Percentiles rank a stretch among this genome's conserved stretches.
These are phyloP conservation scores for Pollenia angustigena DNA, from an alignment of 2,888 invertebrate genomes.

Conservation along the genomic window DNA sequence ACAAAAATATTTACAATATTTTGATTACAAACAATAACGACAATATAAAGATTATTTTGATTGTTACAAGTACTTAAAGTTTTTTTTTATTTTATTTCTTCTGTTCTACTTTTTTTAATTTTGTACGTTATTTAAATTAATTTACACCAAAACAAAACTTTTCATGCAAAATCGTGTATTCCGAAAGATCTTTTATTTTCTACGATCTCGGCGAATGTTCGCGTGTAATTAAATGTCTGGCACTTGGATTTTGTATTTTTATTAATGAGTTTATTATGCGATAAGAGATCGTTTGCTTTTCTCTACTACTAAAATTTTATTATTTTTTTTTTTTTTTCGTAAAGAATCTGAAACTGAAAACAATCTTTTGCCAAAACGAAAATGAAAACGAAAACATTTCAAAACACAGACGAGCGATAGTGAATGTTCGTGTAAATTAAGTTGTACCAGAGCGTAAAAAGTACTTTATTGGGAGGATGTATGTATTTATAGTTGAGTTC, in stretches of 20 bases:
- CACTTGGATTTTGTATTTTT: constrained; percentile 62
- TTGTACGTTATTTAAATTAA: too few relatives aligned
- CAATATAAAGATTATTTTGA: too few relatives aligned
- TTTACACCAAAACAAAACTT: too few relatives aligned
- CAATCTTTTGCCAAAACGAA: constrained; percentile 30
- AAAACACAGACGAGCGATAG: constrained; percentile 56
- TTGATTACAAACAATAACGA: constrained; percentile 35
- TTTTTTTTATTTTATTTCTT: constrained; percentile 15
- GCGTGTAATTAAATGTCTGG: constrained; percentile 63
- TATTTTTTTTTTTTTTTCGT: not conserved
- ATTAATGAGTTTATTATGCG: constrained; percentile 60
- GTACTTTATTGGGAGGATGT: constrained; percentile 43
- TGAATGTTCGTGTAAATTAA: constrained; percentile 23
- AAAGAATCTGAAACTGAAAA: constrained; percentile 43
- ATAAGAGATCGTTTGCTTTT: constrained; percentile 69
- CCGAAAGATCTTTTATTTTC: not conserved
- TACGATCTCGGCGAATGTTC: constrained; percentile 61
- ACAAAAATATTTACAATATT: constrained; percentile 28
- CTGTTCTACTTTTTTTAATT: not conserved
- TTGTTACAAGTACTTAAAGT: not conserved
- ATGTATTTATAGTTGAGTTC: constrained; percentile 24
- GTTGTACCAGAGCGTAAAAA: constrained; percentile 47
- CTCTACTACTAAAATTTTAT: constrained; percentile 30
- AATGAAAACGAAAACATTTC: constrained; percentile 37
- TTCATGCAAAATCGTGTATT: constrained; percentile 16